Conservation (phyloP, 2,888 invertebrate genomes). For the Cataglyphis albicans region DNA sequence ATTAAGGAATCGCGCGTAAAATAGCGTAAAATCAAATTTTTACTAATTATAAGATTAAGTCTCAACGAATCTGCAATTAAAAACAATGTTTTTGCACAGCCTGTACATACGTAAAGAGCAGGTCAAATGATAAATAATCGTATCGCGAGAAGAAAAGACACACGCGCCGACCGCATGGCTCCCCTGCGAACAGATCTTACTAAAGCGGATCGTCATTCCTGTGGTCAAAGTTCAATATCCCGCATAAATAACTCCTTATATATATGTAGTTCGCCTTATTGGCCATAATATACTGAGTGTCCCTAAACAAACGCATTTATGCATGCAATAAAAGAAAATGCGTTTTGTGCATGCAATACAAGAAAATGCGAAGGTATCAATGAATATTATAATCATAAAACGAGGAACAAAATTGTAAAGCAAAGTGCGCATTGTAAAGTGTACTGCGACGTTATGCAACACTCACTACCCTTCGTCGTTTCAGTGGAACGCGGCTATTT, state of each 20-base stretch:
- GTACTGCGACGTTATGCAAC: conserved; percentile 18
- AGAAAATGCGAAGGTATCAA: neutral
- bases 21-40: neutral
- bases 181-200: conserved; percentile 51
- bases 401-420: neutral
- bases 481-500: neutral
- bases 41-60: neutral
- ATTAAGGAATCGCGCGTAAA: neutral
- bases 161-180: conserved; percentile 39
- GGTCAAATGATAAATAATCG: conserved; percentile 19
- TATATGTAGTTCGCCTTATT: neutral
- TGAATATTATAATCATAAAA: neutral
- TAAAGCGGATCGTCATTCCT: neutral
- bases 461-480: neutral
- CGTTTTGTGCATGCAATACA: neutral
- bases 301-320: neutral
- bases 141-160: neutral
- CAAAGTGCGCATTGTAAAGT: neutral
- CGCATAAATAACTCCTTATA: conserved; percentile 22
- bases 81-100: neutral
- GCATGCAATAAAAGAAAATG: too few relatives aligned
- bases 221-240: conserved; percentile 35
- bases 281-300: conserved; percentile 20
- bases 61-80: neutral
- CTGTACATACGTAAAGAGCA: conserved; percentile 23